These are phyloP conservation scores for Isoperla grammatica DNA, from an alignment of 2,888 invertebrate species.

Conservation along the genomic window DNA sequence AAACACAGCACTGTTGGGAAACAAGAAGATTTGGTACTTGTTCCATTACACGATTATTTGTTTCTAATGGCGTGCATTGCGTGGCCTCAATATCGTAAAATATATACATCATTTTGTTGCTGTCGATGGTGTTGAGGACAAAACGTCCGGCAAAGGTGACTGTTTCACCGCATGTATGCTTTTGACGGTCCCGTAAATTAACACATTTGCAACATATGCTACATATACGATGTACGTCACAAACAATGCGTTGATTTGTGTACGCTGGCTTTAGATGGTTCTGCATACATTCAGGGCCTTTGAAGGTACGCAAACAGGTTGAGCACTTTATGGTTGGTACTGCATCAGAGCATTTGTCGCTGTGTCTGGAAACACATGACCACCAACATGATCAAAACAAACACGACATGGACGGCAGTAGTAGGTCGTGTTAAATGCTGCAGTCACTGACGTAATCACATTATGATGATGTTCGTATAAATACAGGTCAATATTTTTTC, in stretches of 20 bases:
- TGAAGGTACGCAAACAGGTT: neutral
- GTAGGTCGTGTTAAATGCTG: slow-evolving; percentile 1
- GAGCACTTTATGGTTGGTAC: neutral
- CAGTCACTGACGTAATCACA: neutral
- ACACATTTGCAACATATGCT: too few relatives aligned
- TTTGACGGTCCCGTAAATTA: neutral
- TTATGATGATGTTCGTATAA: neutral
- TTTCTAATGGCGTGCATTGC: neutral
- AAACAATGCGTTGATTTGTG: too few relatives aligned
- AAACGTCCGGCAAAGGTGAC: neutral
- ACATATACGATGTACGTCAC: too few relatives aligned
- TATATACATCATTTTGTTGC: neutral
- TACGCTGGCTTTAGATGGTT: too few relatives aligned
- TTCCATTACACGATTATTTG: neutral
- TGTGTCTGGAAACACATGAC: neutral
- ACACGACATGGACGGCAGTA: slow-evolving; percentile 1
- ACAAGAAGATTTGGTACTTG: neutral
- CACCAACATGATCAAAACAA: neutral
- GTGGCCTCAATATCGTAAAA: slow-evolving; percentile 11
- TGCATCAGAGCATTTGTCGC: neutral
- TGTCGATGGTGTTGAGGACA: neutral
- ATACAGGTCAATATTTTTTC: neutral
- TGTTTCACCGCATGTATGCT: slow-evolving; percentile 4
- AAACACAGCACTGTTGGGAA: neutral
- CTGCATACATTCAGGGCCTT: neutral